Evolutionary conservation across 2,888 invertebrate species (phyloP), one percentile per base, ranked within the genome.

Genomic region (Pseudoips prasinana): DNA sequence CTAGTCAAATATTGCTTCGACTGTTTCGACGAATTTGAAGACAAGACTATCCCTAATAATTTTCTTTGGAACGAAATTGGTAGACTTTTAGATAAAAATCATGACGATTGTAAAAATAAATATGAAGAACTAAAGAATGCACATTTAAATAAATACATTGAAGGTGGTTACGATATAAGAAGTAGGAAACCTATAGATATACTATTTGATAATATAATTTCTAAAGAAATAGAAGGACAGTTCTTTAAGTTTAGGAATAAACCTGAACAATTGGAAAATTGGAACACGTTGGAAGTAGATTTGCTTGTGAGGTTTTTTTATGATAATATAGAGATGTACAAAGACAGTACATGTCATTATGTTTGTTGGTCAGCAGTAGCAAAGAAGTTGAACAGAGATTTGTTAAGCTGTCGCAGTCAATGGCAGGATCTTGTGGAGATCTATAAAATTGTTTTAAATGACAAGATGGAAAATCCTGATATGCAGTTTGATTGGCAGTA

Each of bases 61-160:
- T 87, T 85, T 36, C 57, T 87, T 1, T 88, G 88, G 88, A 77
- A 64, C 3, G 88, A 88, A 67, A 72, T 88, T 2, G 80, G 85
- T 0, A 61, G 85, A 17, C 46, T 85, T 2, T 33, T 88, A 1
- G 77, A 82, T 22, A 81, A 78, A 46, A 64, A 60, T 11, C 64
- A 83, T 1, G 76, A 81, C 0, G 40, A 22, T 1, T 88, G 88
- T 33, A 71, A 73, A 26, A 31, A 51, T 4, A 79, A 78, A 26
- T 84, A 68, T 40, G 52, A 58, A 3, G 66, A 78, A 29, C 36
- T 87, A 17, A 75, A 65, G 33, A 43, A 43, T 1, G 56, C 42
- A 1, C 87, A 88, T 60, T 56, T 82, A 8, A 53, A 72, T 0
- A 64, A 55, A 34, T 71, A 80, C 28, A 36, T 74, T 2, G 43